Evolutionary conservation across 2,113 vertebrate genomes (phyloP), one percentile per base, ranked within the genome.

Genomic region (Lepus timidus): DNA sequence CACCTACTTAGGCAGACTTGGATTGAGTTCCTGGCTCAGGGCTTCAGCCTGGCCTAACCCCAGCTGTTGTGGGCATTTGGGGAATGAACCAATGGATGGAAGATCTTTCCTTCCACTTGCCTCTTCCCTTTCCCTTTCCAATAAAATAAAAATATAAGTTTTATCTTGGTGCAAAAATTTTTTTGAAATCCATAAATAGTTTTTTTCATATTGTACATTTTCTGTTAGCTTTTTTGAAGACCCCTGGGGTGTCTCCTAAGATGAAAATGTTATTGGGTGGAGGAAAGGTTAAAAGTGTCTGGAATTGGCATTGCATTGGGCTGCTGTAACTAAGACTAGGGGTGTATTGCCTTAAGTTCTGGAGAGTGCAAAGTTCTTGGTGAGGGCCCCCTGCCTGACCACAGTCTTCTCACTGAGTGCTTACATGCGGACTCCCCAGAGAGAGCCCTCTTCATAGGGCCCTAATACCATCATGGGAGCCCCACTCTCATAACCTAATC

Each of bases 211-310:
- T 44, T 44, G 44, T 44, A 44, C 44, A 44, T 44, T 44, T 9
- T 7, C 44, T 44, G 44, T 58, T 58, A 58, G 10, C 55, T 19
- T 58, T 58, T 58, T 16, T 58, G 55, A 58, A 58, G 55, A 58
- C 14, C 55, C 55, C 4, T 16, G 19, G 55, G 55, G 19, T 58
- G 19, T 23, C 16, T 89, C 16, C 74, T 68, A 22, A 82, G 70
- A 74, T 80, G 25, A 85, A 68, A 90, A 64, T 79, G 16, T 79
- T 87, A 44, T 10, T 91, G 55, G 70, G 33, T 87, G 19, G 68
- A 91, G 64, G 78, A 92, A 92, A 95, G 55, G 33, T 89, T 71
- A 36, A 89, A 93, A 88, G 39, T 78, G 36, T 44, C 70, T 79
- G 52, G 55, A 20, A 39, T 68, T 93, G 36, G 25, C 17, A 27